Evolutionary conservation across 1,140 invertebrate genomes (phyloP).

Genomic region (Cylas formicarius): DNA sequence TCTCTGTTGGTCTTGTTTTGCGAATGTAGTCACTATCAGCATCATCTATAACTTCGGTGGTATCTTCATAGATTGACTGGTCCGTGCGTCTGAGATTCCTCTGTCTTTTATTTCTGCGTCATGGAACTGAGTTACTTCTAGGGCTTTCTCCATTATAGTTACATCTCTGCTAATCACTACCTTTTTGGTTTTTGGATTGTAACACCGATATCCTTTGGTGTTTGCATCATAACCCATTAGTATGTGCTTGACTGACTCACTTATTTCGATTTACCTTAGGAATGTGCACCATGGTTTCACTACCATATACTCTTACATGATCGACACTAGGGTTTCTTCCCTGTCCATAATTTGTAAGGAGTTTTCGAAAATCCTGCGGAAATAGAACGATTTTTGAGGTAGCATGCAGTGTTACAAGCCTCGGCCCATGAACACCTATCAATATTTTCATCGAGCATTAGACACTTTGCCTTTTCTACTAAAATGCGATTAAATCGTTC

Average conservation of each 20-base stretch:
- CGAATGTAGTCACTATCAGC: no score
- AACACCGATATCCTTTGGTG: constrained; percentile 25
- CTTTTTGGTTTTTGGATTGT: constrained; percentile 28
- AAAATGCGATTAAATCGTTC: constrained; percentile 42
- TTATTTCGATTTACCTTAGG: constrained; percentile 30
- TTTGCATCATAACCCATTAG: constrained; percentile 24
- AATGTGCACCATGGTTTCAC: constrained; percentile 32
- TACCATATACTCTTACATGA: constrained; percentile 34
- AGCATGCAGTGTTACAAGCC: constrained; percentile 42
- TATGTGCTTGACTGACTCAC: constrained; percentile 28
- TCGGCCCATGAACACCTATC: constrained; percentile 40
- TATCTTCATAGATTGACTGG: no score
- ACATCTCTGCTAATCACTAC: constrained; percentile 33
- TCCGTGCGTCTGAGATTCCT: neutral
- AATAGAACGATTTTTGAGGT: constrained; percentile 40
- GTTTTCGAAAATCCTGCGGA: constrained; percentile 15
- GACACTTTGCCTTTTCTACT: constrained; percentile 36
- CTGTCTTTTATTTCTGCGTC: neutral
- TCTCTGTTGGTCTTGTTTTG: no score
- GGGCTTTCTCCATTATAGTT: constrained; percentile 28
- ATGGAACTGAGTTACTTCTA: no score
- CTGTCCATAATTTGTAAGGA: constrained; percentile 28
- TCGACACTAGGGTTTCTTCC: constrained; percentile 30
- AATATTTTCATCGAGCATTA: constrained; percentile 37
- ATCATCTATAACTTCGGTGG: no score